Evolutionary conservation across 2,888 invertebrate genomes (phyloP).

Genomic region (Syrista parreyssii): DNA sequence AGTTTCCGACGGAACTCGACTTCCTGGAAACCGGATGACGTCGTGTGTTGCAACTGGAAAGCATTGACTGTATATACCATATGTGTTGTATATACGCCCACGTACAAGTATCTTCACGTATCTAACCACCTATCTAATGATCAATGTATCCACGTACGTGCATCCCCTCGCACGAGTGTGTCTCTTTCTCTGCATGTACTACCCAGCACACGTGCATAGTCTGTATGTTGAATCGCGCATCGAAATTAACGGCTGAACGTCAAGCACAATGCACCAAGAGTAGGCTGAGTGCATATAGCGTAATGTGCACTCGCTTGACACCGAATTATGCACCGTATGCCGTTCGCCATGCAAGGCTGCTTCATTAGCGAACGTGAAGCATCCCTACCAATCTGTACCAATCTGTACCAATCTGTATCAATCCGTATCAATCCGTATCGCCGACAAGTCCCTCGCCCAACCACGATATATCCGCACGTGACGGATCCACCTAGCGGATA

Average conservation of each 20-base stretch:
- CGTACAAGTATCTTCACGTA: too few relatives aligned
- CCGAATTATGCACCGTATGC: slow-evolving; percentile 23
- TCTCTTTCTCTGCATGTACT: not conserved
- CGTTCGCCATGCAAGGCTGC: slow-evolving; percentile 25
- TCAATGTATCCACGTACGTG: not conserved
- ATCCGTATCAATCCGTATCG: not conserved
- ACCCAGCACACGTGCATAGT: not conserved
- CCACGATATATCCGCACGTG: too few relatives aligned
- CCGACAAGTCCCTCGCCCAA: not conserved
- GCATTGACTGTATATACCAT: too few relatives aligned
- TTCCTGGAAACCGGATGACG: not conserved
- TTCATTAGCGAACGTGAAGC: slow-evolving; percentile 22
- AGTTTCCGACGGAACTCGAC: not conserved
- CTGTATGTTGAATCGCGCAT: slow-evolving; percentile 14
- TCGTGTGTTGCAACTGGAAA: not conserved
- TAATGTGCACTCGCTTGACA: slow-evolving; percentile 17
- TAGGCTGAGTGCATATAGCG: slow-evolving; percentile 1
- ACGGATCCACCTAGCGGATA: not conserved
- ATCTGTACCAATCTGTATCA: not conserved
- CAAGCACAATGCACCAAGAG: slow-evolving; percentile 12
- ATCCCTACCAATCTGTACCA: slow-evolving; percentile 2
- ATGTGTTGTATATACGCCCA: too few relatives aligned
- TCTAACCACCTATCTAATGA: not conserved
- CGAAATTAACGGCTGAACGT: slow-evolving; percentile 23
- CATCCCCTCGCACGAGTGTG: not conserved